Percentiles rank a stretch among this genome's conserved stretches.
Evolutionary conservation across 1,140 invertebrate genomes (phyloP).

Genomic region (Drosophila elegans): DNA sequence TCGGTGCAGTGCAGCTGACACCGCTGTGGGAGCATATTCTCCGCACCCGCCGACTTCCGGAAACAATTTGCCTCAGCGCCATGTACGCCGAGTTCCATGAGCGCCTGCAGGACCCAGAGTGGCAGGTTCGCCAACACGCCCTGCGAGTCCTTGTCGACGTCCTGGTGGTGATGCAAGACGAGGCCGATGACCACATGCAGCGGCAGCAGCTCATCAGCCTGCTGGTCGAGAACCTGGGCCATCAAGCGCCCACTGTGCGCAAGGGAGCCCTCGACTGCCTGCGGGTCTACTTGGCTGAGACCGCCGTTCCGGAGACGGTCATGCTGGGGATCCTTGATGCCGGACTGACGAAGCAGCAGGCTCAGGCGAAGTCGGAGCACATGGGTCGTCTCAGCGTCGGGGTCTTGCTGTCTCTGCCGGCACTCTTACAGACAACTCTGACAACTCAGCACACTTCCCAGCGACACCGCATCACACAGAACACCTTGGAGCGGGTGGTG

Average conservation of each 20-base stretch:
- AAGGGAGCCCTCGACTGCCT: conserved; percentile 90
- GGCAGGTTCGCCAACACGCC: conserved; percentile 92
- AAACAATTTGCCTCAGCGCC: conserved; percentile 87
- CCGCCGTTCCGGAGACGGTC: conserved; percentile 86
- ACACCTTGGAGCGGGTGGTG: conserved; percentile 87
- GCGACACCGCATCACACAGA: conserved; percentile 83
- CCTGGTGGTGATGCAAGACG: conserved; percentile 88
- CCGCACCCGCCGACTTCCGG: conserved; percentile 86
- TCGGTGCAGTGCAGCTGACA: conserved; percentile 87
- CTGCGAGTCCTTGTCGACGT: conserved; percentile 90
- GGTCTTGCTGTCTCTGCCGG: conserved; percentile 88
- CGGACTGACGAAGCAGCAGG: conserved; percentile 86
- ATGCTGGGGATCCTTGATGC: conserved; percentile 88
- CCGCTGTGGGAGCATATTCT: conserved; percentile 92
- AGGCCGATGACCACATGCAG: conserved; percentile 87
- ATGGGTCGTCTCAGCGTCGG: conserved; percentile 88
- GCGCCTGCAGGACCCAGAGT: conserved; percentile 91
- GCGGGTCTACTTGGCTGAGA: conserved; percentile 88
- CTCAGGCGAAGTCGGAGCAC: conserved; percentile 85
- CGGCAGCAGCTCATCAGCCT: conserved; percentile 86
- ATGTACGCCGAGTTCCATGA: conserved; percentile 89
- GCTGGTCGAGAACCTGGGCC: conserved; percentile 90
- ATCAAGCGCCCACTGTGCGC: conserved; percentile 90
- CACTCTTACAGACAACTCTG: conserved; percentile 86
- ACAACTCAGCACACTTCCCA: conserved; percentile 84